phyloP scores from a whole-genome alignment of 2,113 vertebrate species.

The Centropus unirufus region DNA sequence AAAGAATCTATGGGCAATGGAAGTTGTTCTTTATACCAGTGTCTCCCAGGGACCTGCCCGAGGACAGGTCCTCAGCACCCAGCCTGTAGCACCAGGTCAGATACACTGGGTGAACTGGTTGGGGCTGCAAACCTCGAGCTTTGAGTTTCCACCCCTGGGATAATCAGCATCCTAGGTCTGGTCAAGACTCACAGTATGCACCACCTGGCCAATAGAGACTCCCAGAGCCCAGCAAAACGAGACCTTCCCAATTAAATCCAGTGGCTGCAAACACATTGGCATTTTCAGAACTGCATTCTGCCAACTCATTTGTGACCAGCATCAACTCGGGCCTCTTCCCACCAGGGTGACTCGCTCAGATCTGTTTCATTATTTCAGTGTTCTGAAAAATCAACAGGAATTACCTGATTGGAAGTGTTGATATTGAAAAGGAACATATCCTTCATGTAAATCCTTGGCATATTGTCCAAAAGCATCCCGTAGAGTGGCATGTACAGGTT shows the following conservation, averaged over 20 bases:
- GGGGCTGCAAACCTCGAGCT: not conserved
- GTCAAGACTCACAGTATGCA: not conserved
- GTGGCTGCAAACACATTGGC: not conserved
- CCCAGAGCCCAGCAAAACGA: not conserved
- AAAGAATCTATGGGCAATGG: not conserved
- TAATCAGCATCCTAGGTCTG: not conserved
- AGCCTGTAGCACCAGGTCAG: not conserved
- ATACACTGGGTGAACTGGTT: accelerated
- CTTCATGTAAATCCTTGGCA: slow-evolving; percentile 96
- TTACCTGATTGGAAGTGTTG: slow-evolving; percentile 93
- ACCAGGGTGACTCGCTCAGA: not conserved
- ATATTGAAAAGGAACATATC: slow-evolving; percentile 92
- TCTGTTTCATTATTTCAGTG: not conserved
- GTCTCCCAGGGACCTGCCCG: not conserved
- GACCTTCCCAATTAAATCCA: not conserved
- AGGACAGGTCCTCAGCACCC: not conserved
- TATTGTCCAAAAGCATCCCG: slow-evolving; percentile 97
- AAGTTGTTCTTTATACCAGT: not conserved
- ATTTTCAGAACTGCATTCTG: not conserved
- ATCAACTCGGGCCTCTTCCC: not conserved
- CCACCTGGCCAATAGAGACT: not conserved
- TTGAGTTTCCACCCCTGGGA: not conserved
- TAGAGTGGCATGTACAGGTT: slow-evolving; percentile 96
- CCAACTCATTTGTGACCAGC: not conserved
- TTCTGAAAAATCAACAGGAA: not conserved